A percentile compares a stretch with the other conserved stretches of the same genome.
phyloP scores from a whole-genome alignment of 2,797 vertebrate species.

The Perodicticus potto region DNA sequence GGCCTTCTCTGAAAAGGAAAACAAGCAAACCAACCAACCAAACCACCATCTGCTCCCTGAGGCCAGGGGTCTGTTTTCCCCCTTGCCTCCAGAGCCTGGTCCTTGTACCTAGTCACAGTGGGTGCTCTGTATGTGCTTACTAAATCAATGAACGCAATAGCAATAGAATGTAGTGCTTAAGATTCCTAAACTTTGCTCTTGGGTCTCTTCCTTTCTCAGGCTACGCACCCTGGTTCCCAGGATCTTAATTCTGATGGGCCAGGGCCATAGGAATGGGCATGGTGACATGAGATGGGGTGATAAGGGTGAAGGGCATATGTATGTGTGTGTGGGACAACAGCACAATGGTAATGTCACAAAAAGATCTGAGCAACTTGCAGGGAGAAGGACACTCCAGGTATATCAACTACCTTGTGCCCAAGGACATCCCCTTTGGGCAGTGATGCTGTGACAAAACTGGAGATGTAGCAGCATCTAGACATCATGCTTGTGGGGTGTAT shows the following conservation, averaged over 20 bases:
- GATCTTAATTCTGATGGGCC: slow-evolving; percentile 63
- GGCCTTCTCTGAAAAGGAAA: slow-evolving; percentile 61
- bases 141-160: neutral
- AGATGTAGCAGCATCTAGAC: slow-evolving; percentile 79
- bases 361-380: slow-evolving; percentile 60
- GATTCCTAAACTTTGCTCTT: slow-evolving; percentile 46
- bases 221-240: slow-evolving; percentile 6
- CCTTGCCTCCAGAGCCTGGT: neutral
- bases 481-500: slow-evolving; percentile 79
- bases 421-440: slow-evolving; percentile 77
- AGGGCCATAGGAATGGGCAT: neutral
- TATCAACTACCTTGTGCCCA: slow-evolving; percentile 71
- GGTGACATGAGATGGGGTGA: slow-evolving; percentile 71
- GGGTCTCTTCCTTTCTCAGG: slow-evolving; percentile 26
- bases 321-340: slow-evolving; percentile 76
- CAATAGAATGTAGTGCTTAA: neutral
- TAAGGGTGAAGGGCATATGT: slow-evolving; percentile 70
- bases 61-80: neutral
- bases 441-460: slow-evolving; percentile 76
- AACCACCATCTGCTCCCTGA: neutral
- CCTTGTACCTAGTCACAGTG: neutral
- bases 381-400: slow-evolving; percentile 51
- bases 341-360: slow-evolving; percentile 76
- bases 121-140: too few species aligned
- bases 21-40: neutral